These are phyloP conservation scores for Eremophila alpestris DNA, from an alignment of 2,797 vertebrate species.

Conservation along the genomic window DNA sequence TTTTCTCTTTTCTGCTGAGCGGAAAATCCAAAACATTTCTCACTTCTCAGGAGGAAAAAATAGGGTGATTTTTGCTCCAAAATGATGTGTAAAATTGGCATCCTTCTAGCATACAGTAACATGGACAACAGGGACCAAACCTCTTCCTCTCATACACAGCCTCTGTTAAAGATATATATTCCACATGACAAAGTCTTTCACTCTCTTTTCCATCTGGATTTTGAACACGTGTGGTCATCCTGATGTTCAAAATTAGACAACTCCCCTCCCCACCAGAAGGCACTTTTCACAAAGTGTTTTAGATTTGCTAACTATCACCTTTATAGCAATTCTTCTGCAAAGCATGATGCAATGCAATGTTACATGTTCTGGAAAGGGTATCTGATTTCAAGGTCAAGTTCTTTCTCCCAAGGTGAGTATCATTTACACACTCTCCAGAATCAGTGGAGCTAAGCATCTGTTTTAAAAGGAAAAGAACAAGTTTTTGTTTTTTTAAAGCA, in stretches of 20 bases:
- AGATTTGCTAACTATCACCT: background rate
- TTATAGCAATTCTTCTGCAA: background rate
- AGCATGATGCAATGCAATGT: background rate
- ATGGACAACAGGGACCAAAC: background rate
- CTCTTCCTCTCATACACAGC: background rate
- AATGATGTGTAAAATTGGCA: background rate
- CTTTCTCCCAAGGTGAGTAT: constrained; percentile 18
- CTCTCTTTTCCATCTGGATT: background rate
- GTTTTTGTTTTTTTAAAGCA: background rate
- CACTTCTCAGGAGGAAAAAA: background rate
- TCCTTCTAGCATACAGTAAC: background rate
- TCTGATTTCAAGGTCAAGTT: constrained; percentile 24
- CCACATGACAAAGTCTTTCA: background rate
- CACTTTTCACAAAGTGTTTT: constrained; percentile 16
- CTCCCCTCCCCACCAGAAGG: background rate
- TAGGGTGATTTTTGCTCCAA: background rate
- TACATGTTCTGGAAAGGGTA: constrained; percentile 42
- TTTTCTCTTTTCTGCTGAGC: constrained; percentile 8
- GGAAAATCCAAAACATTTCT: constrained; percentile 23
- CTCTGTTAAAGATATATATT: background rate
- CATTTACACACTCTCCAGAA: constrained; percentile 16
- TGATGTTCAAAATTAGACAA: background rate
- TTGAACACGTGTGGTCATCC: background rate
- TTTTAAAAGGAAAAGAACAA: background rate
- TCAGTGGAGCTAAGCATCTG: background rate